Percentiles rank a stretch among this genome's conserved stretches.
Conservation (phyloP, 2,113 vertebrate species). For the Scophthalmus maximus region DNA sequence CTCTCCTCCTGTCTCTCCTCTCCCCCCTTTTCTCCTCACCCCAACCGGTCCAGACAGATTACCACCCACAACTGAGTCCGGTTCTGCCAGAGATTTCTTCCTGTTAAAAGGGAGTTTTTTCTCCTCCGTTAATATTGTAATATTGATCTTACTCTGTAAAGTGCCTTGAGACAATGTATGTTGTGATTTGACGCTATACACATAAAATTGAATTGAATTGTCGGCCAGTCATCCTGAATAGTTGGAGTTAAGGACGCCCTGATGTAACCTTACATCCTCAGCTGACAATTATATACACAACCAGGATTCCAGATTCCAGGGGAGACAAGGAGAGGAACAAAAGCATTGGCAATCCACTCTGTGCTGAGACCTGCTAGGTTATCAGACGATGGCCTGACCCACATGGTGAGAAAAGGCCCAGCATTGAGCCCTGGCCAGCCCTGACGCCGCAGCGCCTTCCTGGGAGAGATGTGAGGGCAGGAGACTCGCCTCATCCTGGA, state of each 20-base stretch:
- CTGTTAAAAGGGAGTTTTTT: too few species aligned
- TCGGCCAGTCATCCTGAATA: background rate
- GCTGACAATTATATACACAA: background rate
- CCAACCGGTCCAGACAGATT: too few species aligned
- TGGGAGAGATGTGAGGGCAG: slow-evolving; percentile 70
- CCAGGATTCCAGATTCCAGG: background rate
- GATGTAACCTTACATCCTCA: background rate
- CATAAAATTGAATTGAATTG: too few species aligned
- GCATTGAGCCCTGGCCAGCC: slow-evolving; percentile 75
- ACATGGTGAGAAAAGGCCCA: slow-evolving; percentile 80
- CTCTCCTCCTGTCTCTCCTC: too few species aligned
- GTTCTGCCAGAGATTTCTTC: too few species aligned
- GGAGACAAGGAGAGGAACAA: slow-evolving; percentile 1
- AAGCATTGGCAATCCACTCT: background rate
- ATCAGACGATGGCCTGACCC: slow-evolving; percentile 81
- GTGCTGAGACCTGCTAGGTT: slow-evolving; percentile 52
- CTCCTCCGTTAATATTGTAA: too few species aligned
- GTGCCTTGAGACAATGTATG: too few species aligned
- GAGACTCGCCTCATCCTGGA: slow-evolving; percentile 70
- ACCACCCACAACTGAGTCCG: too few species aligned
- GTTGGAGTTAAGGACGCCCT: background rate
- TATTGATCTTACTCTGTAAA: too few species aligned
- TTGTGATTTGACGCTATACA: too few species aligned
- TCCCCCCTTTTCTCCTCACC: too few species aligned
- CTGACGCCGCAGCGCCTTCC: slow-evolving; percentile 66